Evolutionary conservation across 2,113 vertebrate species (phyloP), one percentile per base, ranked within the genome.

Genomic region (Forbesichthys agassizii): DNA sequence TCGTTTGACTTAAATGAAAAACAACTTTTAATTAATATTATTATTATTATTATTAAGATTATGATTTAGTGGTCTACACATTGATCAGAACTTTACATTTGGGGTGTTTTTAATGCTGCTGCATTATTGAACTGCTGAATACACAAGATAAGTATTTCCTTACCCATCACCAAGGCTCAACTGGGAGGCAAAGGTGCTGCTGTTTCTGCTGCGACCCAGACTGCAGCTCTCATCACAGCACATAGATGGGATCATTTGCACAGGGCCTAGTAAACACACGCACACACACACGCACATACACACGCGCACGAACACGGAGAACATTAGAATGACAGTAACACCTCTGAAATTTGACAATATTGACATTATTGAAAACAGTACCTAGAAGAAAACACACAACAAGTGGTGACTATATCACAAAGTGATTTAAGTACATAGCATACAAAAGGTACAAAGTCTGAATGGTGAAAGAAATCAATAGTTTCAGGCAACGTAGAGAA

Each of bases 181-280:
- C 67, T 88, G 90, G n/a, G 96, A 94, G 67, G 90, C 94, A 83
- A 94, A 92, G n/a, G 89, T 80, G 54, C 93, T 93, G 16, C 77
- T 88, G 11, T 91, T 88, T 8, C 86, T 81, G 33, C 84, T 89
- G 47, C 47, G 92, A 52, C 89, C 88, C 61, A 93, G 61, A 78
- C 93, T 90, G 72, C 92, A 94, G 62, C 90, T 87, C 75, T 96
- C 94, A 0, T 96, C 95, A 63, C 93, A 95, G 83, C 95, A 96
- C 71, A 95, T 49, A 2, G 96, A 94, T 0, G 96, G 95, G 79
- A 96, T 94, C 88, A 97, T 70, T 56, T 95, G 95, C 55, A 96
- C 91, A 0, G 95, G 94, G 61, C 94, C 97, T 98, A 79, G 48
- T 77, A 3, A 33, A 27, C 16, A 47, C 52, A 74, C 63, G 78